Percentiles rank a stretch among this genome's conserved stretches.
Conservation (phyloP, 92 coral and sea anemone species). For the Meandrina meandrites region DNA sequence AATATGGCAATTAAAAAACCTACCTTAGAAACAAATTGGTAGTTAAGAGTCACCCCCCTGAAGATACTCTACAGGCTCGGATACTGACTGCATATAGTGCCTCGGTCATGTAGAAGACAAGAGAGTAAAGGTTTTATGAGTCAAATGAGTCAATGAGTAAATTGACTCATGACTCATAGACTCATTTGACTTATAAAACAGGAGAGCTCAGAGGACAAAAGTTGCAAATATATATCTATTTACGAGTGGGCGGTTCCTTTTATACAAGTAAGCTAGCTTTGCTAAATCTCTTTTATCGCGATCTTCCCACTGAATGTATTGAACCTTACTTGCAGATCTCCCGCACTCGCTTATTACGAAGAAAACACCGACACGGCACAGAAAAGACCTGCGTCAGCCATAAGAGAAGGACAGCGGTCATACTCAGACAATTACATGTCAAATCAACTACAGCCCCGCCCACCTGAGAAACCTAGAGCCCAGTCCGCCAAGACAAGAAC, state of each 20-base stretch:
- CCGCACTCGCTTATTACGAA: background rate
- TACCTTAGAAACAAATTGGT: too few species aligned
- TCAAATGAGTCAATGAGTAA: too few species aligned
- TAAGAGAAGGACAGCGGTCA: slow-evolving; percentile 35
- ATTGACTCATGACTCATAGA: too few species aligned
- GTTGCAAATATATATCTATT: background rate
- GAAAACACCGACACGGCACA: background rate
- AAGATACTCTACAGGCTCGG: background rate
- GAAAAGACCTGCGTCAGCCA: slow-evolving; percentile 24
- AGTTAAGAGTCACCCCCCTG: too few species aligned
- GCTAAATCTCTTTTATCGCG: background rate
- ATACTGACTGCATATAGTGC: background rate
- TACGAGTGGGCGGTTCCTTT: background rate
- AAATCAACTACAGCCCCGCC: slow-evolving; percentile 68
- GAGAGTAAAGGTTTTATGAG: too few species aligned
- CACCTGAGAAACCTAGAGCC: slow-evolving; percentile 84
- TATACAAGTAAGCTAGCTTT: background rate
- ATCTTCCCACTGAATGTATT: background rate
- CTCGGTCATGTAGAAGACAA: background rate
- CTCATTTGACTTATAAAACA: too few species aligned
- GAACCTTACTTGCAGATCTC: background rate
- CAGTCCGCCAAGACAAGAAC: slow-evolving; percentile 80
- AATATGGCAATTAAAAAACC: too few species aligned
- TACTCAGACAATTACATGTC: slow-evolving; percentile 44
- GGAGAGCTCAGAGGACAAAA: background rate